phyloP scores from a whole-genome alignment of 2,888 invertebrate species.

The Xylota sylvarum region DNA sequence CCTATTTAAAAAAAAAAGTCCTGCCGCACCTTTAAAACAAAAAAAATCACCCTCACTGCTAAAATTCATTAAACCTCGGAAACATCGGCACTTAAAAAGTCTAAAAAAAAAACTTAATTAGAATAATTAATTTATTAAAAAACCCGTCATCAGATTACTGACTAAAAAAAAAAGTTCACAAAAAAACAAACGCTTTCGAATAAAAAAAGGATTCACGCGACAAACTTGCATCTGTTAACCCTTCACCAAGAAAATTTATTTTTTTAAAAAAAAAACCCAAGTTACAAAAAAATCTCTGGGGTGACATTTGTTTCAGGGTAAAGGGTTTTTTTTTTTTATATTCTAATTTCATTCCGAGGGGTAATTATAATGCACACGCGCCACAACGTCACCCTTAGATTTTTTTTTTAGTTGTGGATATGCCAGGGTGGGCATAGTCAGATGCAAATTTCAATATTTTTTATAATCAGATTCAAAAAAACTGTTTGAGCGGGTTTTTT shows the following conservation, averaged over 20 bases:
- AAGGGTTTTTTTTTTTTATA: slow-evolving; percentile 63
- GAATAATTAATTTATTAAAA: slow-evolving; percentile 76
- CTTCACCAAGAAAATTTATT: slow-evolving; percentile 40
- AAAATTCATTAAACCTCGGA: slow-evolving; percentile 43
- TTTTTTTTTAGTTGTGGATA: slow-evolving; percentile 37
- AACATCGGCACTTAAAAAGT: slow-evolving; percentile 51
- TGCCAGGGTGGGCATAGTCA: slow-evolving; percentile 43
- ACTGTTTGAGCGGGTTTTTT: slow-evolving; percentile 39
- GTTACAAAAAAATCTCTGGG: slow-evolving; percentile 48
- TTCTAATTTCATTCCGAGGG: slow-evolving; percentile 60
- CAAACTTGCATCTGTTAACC: slow-evolving; percentile 70
- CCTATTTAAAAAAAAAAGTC: slow-evolving; percentile 41
- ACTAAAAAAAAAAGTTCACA: slow-evolving; percentile 19
- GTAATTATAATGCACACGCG: slow-evolving; percentile 74
- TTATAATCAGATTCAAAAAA: slow-evolving; percentile 58
- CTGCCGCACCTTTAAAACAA: slow-evolving; percentile 37
- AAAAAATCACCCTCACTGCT: slow-evolving; percentile 49
- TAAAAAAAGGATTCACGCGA: slow-evolving; percentile 30
- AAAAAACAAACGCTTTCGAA: slow-evolving; percentile 13
- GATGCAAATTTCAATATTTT: slow-evolving; percentile 66
- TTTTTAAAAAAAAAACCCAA: slow-evolving; percentile 9
- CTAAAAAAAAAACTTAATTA: slow-evolving; percentile 71
- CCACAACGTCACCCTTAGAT: slow-evolving; percentile 66
- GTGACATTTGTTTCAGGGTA: slow-evolving; percentile 46
- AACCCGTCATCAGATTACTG: slow-evolving; percentile 58